Evolutionary conservation across 1,140 invertebrate genomes (phyloP), one percentile per base, ranked within the genome.

Genomic region (Pseudomyrmex cubaensis): DNA sequence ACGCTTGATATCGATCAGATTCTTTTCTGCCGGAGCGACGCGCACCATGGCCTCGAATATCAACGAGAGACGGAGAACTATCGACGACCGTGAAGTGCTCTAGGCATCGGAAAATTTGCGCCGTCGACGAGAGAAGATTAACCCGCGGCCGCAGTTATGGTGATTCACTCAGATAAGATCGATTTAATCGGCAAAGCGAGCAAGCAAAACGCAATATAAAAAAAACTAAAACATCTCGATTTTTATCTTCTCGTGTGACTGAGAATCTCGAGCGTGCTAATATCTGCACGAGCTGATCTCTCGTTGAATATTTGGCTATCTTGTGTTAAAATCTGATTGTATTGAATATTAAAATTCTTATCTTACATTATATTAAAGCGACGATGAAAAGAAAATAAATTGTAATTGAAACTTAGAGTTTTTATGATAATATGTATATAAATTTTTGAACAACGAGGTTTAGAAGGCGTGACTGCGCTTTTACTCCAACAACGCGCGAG

Each of bases 1-100:
- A 66, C 84, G 84, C 63, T 57, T 70, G 84, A 84, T 86, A 87
- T 87, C 78, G 86, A 86, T 87, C 85, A 69, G 66, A 83, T 86
- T 83, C 85, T 83, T 87, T 46, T 62, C 85, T 13, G 63, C 50
- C 48, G 86, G 35, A 35, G 17, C 66, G 7, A 52, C 63, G 67
- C 46, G 35, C 46, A 22, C 46, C 59, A 44, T 54, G 57, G 59
- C 44, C 13, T 83, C 86, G 86, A 87, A 87, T 87, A 87, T 86
- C 80, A 87, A 87, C 73, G 86, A 87, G 86, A 87, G 82, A 25
- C 50, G 78, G 22, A 13, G 52, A 50, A 56, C 1, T 78, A 72
- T 83, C 72, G 85, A 73, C 59, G 59, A 77, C n/a, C 10, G 2
- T 44, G 72, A 61, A 0, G 7, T 46, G 17, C 46, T 66, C 46